Conservation (phyloP, 2,888 invertebrate genomes). For the Drosophila bunnanda region DNA sequence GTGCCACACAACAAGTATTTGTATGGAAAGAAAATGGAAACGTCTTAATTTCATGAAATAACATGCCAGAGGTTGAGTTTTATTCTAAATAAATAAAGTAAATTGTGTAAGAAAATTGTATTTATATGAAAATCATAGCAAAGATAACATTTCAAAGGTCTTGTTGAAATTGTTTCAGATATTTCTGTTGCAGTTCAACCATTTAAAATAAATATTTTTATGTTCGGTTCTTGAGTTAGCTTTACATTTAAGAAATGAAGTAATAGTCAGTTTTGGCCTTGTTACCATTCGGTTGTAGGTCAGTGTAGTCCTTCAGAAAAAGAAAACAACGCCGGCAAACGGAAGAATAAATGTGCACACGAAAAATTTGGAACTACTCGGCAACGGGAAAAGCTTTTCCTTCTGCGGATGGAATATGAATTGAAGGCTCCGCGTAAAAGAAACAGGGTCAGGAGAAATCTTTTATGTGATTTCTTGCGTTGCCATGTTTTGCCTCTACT, state of each 20-base stretch:
- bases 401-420: constrained; percentile 40
- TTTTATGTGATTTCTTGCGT: constrained; percentile 72
- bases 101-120: neutral
- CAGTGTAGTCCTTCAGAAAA: constrained; percentile 15
- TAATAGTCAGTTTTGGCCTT: neutral
- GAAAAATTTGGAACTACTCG: constrained; percentile 53
- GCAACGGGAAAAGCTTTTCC: constrained; percentile 17
- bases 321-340: constrained; percentile 20
- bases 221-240: neutral
- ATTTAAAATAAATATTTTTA: neutral
- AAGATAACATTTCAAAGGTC: too few species aligned
- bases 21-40: neutral
- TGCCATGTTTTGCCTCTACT: constrained; percentile 41
- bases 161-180: neutral
- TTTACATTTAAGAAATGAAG: neutral
- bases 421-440: constrained; percentile 36
- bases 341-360: constrained; percentile 35
- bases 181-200: neutral
- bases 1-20: constrained; percentile 14
- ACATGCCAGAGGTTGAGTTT: too few species aligned
- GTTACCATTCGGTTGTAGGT: neutral
- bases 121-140: neutral
- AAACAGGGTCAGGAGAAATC: constrained; percentile 59
- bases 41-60: neutral
- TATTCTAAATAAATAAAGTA: neutral